These are phyloP conservation scores for Ormyrus pomaceus DNA, from an alignment of 2,888 invertebrate species.

Conservation along the genomic window DNA sequence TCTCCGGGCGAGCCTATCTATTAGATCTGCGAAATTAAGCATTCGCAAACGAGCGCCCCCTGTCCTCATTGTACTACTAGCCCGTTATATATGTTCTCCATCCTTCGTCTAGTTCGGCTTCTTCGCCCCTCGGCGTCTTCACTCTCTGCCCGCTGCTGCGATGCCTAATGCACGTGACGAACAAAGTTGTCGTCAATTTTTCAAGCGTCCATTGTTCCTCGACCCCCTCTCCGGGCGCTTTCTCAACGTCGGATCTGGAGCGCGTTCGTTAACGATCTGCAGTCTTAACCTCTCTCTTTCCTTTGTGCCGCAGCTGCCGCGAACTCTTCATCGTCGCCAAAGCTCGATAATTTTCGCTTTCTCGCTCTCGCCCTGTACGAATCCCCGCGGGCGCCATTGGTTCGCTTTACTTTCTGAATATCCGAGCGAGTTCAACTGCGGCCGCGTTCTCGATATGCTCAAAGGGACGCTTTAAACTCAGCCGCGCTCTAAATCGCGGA, in stretches of 20 bases:
- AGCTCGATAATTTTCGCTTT: slow-evolving; percentile 35
- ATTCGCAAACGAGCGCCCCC: slow-evolving; percentile 50
- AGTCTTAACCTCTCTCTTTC: slow-evolving; percentile 29
- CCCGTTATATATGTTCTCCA: background rate
- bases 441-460: slow-evolving; percentile 20
- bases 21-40: slow-evolving; percentile 57
- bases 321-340: slow-evolving; percentile 16
- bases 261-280: slow-evolving; percentile 37
- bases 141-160: slow-evolving; percentile 27
- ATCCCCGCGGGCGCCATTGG: background rate
- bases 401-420: slow-evolving; percentile 29
- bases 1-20: slow-evolving; percentile 48
- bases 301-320: slow-evolving; percentile 5
- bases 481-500: too few species aligned
- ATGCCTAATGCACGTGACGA: slow-evolving; percentile 48
- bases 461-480: slow-evolving; percentile 24
- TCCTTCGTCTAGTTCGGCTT: background rate
- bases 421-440: background rate
- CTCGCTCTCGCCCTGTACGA: background rate
- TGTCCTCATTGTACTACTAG: background rate
- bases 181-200: slow-evolving; percentile 53
- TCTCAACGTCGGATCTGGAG: background rate
- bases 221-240: background rate
- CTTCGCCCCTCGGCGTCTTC: slow-evolving; percentile 34
- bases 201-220: slow-evolving; percentile 50